Evolutionary conservation across 2,888 invertebrate species (phyloP).

Genomic region (Laspeyria flexula): DNA sequence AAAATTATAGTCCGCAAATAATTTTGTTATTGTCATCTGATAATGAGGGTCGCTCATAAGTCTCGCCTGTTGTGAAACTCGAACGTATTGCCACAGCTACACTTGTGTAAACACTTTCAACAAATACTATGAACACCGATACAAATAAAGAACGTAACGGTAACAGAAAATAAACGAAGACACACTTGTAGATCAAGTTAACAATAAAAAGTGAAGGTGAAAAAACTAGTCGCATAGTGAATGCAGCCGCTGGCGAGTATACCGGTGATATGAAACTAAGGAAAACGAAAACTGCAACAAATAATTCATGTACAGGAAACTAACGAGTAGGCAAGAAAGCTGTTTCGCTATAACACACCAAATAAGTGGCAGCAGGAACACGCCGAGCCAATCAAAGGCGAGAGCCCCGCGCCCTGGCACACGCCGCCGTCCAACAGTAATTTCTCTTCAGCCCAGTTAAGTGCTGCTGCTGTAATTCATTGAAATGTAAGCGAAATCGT

Average conservation of each 20-base stretch:
- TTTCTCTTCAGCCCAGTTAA: conserved; percentile 41
- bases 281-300: conserved; percentile 45
- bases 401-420: conserved; percentile 16
- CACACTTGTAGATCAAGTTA: neutral
- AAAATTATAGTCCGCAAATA: neutral
- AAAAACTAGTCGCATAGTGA: conserved; percentile 17
- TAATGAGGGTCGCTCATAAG: conserved; percentile 3
- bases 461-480: conserved; percentile 37
- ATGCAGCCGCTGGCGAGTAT: conserved; percentile 8
- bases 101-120: conserved; percentile 4
- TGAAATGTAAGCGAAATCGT: conserved; percentile 53
- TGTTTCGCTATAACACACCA: conserved; percentile 44
- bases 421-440: conserved; percentile 16
- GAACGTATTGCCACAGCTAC: neutral
- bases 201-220: conserved; percentile 9
- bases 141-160: neutral
- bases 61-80: neutral
- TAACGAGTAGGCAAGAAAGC: conserved; percentile 46
- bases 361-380: conserved; percentile 46
- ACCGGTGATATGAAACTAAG: conserved; percentile 31
- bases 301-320: conserved; percentile 45
- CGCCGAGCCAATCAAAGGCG: conserved; percentile 37
- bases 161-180: conserved; percentile 2
- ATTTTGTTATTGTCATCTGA: conserved; percentile 1
- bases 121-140: neutral